phyloP scores from a whole-genome alignment of 2,888 invertebrate species.

The Dynastes maya region DNA sequence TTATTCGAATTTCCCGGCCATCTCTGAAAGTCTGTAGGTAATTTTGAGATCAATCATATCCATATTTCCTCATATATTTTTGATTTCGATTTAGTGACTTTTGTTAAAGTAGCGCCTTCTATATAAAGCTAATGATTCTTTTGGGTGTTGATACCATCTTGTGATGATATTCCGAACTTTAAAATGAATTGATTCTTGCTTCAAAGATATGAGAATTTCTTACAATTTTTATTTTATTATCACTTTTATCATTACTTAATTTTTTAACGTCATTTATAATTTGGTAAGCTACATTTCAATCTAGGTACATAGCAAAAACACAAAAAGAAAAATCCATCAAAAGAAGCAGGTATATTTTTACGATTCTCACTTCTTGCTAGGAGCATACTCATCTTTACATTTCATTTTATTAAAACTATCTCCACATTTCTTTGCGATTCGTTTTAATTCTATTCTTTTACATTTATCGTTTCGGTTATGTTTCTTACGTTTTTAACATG shows the following conservation, averaged over 20 bases:
- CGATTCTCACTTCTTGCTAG: slow-evolving; percentile 55
- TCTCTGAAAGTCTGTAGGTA: too few species aligned
- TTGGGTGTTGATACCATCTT: too few species aligned
- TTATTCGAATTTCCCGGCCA: too few species aligned
- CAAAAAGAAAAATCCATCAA: slow-evolving; percentile 41
- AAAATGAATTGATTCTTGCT: too few species aligned
- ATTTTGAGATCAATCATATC: too few species aligned
- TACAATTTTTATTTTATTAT: slow-evolving; percentile 6
- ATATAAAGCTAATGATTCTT: too few species aligned
- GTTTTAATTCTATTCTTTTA: slow-evolving; percentile 48
- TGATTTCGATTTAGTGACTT: too few species aligned
- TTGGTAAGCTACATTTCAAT: slow-evolving; percentile 37
- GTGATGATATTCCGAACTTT: too few species aligned
- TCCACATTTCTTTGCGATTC: slow-evolving; percentile 52
- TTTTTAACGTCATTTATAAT: slow-evolving; percentile 21
- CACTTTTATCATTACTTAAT: background rate
- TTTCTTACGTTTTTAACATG: slow-evolving; percentile 53
- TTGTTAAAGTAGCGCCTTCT: too few species aligned
- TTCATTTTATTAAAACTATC: slow-evolving; percentile 54
- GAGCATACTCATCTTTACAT: slow-evolving; percentile 62
- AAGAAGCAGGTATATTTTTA: slow-evolving; percentile 34
- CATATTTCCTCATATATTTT: too few species aligned
- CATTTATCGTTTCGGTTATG: slow-evolving; percentile 51
- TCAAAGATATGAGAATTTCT: too few species aligned
- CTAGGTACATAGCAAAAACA: slow-evolving; percentile 31